Conservation (phyloP, 2,888 invertebrate genomes). For the Odontocerum albicorne region DNA sequence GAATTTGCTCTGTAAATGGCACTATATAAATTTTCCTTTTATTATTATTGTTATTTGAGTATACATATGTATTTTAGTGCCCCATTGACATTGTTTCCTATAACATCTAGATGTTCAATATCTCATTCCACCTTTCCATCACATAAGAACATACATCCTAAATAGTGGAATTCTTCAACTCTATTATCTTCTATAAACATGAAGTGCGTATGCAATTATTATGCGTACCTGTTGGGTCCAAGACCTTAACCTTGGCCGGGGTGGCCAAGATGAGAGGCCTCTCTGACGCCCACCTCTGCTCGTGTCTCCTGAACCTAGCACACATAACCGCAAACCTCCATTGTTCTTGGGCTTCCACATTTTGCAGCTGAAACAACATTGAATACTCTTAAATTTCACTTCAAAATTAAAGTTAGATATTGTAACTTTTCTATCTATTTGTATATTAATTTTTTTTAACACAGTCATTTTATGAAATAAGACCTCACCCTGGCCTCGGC, state of each 20-base stretch:
- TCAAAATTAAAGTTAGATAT: not conserved
- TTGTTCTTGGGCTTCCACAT: constrained; percentile 35
- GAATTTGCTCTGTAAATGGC: too few relatives aligned
- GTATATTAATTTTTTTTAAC: not conserved
- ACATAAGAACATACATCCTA: too few relatives aligned
- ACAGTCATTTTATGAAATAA: not conserved
- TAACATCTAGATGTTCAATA: too few relatives aligned
- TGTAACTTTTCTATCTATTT: not conserved
- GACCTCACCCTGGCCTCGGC: constrained; percentile 31
- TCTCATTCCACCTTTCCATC: too few relatives aligned
- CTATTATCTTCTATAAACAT: too few relatives aligned
- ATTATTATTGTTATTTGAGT: too few relatives aligned
- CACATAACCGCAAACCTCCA: constrained; percentile 34
- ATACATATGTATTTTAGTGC: too few relatives aligned
- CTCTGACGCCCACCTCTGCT: constrained; percentile 33
- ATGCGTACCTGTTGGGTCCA: constrained; percentile 33
- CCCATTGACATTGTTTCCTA: too few relatives aligned
- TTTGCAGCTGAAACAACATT: constrained; percentile 29
- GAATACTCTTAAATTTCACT: too few relatives aligned
- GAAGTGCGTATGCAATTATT: too few relatives aligned
- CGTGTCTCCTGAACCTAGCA: constrained; percentile 31
- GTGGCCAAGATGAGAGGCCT: constrained; percentile 24
- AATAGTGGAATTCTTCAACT: too few relatives aligned
- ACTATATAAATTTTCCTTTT: too few relatives aligned
- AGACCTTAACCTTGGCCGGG: constrained; percentile 26